Base-by-base conservation (phyloP, 2,113 vertebrate genomes). In the Zosterops hypoxanthus region DNA sequence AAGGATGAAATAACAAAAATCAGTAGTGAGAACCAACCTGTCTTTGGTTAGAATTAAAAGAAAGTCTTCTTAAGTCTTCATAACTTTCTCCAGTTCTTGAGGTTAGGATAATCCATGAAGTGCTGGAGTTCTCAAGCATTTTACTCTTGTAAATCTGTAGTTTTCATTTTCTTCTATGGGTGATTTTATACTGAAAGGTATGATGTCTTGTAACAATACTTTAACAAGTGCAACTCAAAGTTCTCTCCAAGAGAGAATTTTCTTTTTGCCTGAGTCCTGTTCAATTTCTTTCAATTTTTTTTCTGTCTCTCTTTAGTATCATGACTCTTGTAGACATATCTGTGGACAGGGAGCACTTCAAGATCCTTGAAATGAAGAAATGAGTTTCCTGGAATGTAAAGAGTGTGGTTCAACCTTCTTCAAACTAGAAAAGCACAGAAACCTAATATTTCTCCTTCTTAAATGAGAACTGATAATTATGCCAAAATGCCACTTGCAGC, bases 271-370 rank as follows among this genome's bases (percentile, higher is more conserved):
- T 17, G 6, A 57, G 4, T 46, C 41, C 23, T 50, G 7, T 49
- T 80, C 8, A 4, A 14, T 78, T 41, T 71, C 57, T 52, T 23
- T 23, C 9, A 1, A 17, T 44, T 44, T 3, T 56, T 44, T 68
- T 68, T 31, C 15, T 59, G 56, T 36, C 13, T 83, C 18, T 80
- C 15, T 80, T 59, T 60, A 63, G 29, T 39, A 42, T 55, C 10
- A 25, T 36, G 26, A 81, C 17, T 83, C 16, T 44, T 39, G 9
- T 52, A 36, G 7, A 39, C 13, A 4, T 42, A 21, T 9, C 5
- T 52, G 18, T 59, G 17, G 46, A 49, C 0, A 0, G 29, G 11
- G 13, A 49, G 5, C 16, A n/a, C 31, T 60, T 68, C 2, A 4
- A 80, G 9, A 63, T 34, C 50, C 24, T 87, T 52, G 31, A 93